phyloP scores from a whole-genome alignment of 2,797 vertebrate species.

The Salmo trutta region DNA sequence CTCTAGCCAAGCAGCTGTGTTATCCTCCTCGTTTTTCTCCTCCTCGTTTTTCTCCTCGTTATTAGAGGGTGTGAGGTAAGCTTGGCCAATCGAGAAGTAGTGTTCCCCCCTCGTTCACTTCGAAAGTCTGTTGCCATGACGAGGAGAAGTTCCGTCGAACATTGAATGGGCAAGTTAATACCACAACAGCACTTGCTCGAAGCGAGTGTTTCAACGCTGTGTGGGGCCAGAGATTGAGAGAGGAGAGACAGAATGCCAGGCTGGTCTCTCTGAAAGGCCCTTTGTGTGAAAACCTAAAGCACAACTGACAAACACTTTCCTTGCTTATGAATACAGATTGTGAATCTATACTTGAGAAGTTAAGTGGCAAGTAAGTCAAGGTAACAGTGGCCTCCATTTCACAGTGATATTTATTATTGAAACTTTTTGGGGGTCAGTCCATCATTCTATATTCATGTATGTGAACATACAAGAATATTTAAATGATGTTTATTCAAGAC shows the following conservation, averaged over 20 bases:
- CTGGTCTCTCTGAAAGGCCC: slow-evolving; percentile 25
- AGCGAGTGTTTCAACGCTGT: slow-evolving; percentile 29
- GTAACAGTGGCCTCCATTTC: not conserved
- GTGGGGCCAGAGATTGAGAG: slow-evolving; percentile 30
- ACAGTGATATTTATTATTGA: not conserved
- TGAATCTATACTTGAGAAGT: slow-evolving; percentile 13
- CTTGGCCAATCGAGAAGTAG: slow-evolving; percentile 43
- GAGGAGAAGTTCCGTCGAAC: slow-evolving; percentile 36
- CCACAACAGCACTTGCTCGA: slow-evolving; percentile 53
- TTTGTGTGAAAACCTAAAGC: slow-evolving; percentile 27
- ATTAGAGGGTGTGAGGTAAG: slow-evolving; percentile 56
- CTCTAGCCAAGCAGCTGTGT: slow-evolving; percentile 49
- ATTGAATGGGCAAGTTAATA: slow-evolving; percentile 55
- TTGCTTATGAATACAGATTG: not conserved
- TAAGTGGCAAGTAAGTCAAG: not conserved
- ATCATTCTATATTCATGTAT: not conserved
- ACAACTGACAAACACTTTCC: slow-evolving; percentile 25
- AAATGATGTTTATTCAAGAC: not conserved
- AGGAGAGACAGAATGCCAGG: slow-evolving; percentile 34
- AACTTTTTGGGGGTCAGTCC: not conserved
- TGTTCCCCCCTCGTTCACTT: slow-evolving; percentile 28
- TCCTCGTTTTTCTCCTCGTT: slow-evolving; percentile 37
- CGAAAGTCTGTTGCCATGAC: slow-evolving; percentile 57
- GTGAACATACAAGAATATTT: not conserved
- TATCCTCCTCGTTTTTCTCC: slow-evolving; percentile 37